Percentiles rank a stretch among this genome's conserved stretches.
These are phyloP conservation scores for Varecia variegata DNA, from an alignment of 2,797 vertebrate genomes.

Conservation along the genomic window DNA sequence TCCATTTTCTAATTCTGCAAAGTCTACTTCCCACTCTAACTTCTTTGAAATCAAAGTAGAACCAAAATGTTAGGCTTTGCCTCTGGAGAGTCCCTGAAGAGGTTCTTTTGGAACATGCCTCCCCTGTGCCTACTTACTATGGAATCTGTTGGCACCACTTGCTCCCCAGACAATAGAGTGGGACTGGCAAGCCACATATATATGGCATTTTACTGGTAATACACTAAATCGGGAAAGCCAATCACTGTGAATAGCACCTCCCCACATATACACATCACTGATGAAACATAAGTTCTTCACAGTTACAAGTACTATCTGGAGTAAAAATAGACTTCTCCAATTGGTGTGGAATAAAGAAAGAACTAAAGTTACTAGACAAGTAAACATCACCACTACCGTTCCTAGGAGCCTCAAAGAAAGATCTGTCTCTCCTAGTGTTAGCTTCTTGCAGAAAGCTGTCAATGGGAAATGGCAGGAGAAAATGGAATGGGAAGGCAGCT, in stretches of 20 bases:
- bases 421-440: neutral
- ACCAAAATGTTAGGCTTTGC: conserved; percentile 52
- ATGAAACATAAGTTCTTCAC: conserved; percentile 27
- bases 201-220: conserved; percentile 30
- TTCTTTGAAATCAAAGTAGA: conserved; percentile 54
- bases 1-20: conserved; percentile 35
- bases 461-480: neutral
- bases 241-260: neutral
- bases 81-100: conserved; percentile 4
- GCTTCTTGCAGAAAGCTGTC: neutral
- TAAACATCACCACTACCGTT: neutral
- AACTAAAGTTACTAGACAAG: neutral
- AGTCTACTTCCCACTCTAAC: conserved; percentile 22
- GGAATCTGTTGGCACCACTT: conserved; percentile 19
- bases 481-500: neutral
- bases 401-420: neutral
- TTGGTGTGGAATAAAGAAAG: conserved; percentile 7
- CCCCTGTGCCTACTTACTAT: conserved; percentile 40
- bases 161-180: conserved; percentile 23
- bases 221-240: conserved; percentile 7
- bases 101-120: conserved; percentile 39
- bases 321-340: conserved; percentile 1
- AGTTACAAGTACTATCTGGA: neutral
- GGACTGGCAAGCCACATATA: neutral
- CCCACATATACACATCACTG: neutral